Percentiles rank a stretch among this genome's conserved stretches.
Conservation (phyloP, 35 echinoderm and acorn worm genomes). For the Ophiothrix spiculata region DNA sequence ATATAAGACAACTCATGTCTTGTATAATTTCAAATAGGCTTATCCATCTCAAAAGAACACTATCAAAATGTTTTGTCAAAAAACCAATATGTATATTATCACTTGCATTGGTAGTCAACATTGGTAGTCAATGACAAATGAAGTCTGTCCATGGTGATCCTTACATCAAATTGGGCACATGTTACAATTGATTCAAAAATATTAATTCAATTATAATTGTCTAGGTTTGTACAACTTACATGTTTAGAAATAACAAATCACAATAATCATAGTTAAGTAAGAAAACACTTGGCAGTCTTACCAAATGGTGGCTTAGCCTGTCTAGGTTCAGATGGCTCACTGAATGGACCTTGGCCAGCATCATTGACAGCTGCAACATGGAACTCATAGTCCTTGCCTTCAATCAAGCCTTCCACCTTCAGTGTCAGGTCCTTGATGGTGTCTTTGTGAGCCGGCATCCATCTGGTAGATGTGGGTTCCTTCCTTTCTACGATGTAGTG, state of each 20-base stretch:
- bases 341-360: conserved; percentile 58
- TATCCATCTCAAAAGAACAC: conserved; percentile 51
- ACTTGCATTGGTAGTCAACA: conserved; percentile 35
- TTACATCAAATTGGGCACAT: conserved; percentile 40
- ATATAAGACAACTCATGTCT: conserved; percentile 7
- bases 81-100: conserved; percentile 35
- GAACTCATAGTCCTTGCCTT: conserved; percentile 64
- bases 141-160: conserved; percentile 38
- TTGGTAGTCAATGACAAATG: conserved; percentile 17
- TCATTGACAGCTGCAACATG: conserved; percentile 67
- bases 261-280: background rate
- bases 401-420: conserved; percentile 41
- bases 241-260: too few relatives aligned
- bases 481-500: conserved; percentile 57
- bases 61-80: conserved; percentile 43
- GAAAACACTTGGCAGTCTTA: conserved; percentile 19
- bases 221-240: background rate
- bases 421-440: conserved; percentile 43
- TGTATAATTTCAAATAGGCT: conserved; percentile 30
- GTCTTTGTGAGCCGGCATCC: conserved; percentile 34
- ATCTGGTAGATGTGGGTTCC: conserved; percentile 48
- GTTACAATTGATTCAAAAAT: conserved; percentile 21
- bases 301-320: conserved; percentile 77
- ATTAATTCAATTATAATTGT: background rate
- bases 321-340: conserved; percentile 47